Evolutionary conservation across 2,797 vertebrate genomes (phyloP), one percentile per base, ranked within the genome.

Genomic region (Tangara arthus): DNA sequence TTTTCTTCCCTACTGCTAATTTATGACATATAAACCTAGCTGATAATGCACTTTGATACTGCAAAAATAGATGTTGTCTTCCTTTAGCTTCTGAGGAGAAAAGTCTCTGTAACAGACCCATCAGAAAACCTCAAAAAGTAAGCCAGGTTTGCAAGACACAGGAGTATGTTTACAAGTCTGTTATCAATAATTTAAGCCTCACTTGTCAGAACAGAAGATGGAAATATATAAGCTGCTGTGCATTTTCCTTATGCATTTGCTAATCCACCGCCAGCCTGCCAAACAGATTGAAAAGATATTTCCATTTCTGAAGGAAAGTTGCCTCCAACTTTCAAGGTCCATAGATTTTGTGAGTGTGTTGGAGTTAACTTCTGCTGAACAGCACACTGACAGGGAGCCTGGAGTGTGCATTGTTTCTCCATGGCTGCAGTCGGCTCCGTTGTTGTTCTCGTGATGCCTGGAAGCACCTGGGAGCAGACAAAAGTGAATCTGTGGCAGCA

Each of bases 171-270:
- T 92, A 95, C 79, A 86, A 66, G 70, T 16, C 79, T 81, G 44
- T 80, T 86, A 95, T 85, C 82, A 90, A 84, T 94, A 94, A 92
- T 94, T 89, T 88, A 92, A 80, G 63, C 26, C 83, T 89, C 42
- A 52, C 35, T 68, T 94, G 86, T 95, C 88, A 91, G 90, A 82
- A 44, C 3, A 65, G 53, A 42, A 87, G 27, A 81, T 65, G 39
- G 44, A 47, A 70, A 34, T 87, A 26, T 30, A 41, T 16, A 72
- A 55, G 22, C 14, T 73, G 23, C 44, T 76, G 34, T 82, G 49
- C 34, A 41, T 75, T 91, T 63, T 75, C 52, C 65, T 77, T 46
- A 47, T 17, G 17, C 42, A 14, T 56, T 89, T 85, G 27, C 64
- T 82, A 92, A 94, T 87, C 64, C 49, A 70, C 56, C 0, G 1